A percentile compares a stretch with the other conserved stretches of the same genome.
Conservation (phyloP, 1,140 invertebrate genomes). For the Aphelinus certus region DNA sequence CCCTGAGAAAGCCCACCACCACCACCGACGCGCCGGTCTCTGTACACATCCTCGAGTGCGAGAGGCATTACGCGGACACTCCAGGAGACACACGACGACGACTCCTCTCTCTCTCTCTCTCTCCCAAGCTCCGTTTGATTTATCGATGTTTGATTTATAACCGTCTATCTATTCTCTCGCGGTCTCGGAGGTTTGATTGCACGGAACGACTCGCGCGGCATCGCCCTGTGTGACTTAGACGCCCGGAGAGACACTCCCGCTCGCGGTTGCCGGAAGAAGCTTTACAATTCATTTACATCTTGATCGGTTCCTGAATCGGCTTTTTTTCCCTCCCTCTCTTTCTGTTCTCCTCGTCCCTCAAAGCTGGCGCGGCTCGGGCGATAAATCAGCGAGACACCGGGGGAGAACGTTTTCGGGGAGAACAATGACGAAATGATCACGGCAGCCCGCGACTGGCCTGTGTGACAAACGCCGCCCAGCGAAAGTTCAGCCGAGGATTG, state of each 20-base stretch:
- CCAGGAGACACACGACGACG: background rate
- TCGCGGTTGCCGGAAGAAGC: slow-evolving; percentile 32
- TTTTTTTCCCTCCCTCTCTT: background rate
- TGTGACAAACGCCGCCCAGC: too few relatives aligned
- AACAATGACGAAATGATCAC: slow-evolving; percentile 16
- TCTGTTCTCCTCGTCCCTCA: background rate
- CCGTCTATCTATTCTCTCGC: slow-evolving; percentile 22
- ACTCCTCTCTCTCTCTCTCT: background rate
- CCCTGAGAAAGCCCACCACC: slow-evolving; percentile 16
- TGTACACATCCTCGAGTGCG: background rate
- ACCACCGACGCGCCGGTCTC: background rate
- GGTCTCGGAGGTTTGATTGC: slow-evolving; percentile 18
- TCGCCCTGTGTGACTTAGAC: background rate
- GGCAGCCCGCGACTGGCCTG: background rate
- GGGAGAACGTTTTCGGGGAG: background rate
- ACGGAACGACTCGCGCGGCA: slow-evolving; percentile 1
- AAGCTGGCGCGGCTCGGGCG: background rate
- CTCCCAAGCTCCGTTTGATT: slow-evolving; percentile 23
- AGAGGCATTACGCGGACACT: slow-evolving; percentile 23
- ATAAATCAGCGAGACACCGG: background rate
- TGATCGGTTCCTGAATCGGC: slow-evolving; percentile 28
- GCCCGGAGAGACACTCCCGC: slow-evolving; percentile 6
- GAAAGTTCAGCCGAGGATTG: too few relatives aligned
- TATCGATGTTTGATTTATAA: slow-evolving; percentile 39
- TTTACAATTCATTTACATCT: slow-evolving; percentile 35